These are phyloP conservation scores for Stigmatopora nigra DNA, from an alignment of 2,113 vertebrate genomes.

Conservation along the genomic window DNA sequence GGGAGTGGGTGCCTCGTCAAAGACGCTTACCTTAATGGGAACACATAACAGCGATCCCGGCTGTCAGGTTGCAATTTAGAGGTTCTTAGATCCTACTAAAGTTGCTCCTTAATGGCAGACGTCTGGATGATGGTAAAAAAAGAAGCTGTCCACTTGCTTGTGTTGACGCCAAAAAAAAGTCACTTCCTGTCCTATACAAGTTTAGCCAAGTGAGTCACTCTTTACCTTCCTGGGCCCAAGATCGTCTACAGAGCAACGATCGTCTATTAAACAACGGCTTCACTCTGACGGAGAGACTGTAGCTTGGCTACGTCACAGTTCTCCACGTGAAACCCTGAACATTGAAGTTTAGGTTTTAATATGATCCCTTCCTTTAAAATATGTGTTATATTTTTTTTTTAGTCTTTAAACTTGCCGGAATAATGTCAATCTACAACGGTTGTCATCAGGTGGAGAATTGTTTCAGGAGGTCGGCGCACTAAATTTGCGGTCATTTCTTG, in stretches of 20 bases:
- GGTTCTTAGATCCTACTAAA: background rate
- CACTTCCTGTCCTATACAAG: slow-evolving; percentile 37
- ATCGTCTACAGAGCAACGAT: background rate
- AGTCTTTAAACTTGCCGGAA: background rate
- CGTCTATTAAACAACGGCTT: background rate
- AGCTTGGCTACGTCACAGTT: background rate
- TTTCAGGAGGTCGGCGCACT: background rate
- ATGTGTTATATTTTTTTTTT: background rate
- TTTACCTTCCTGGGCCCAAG: slow-evolving; percentile 26
- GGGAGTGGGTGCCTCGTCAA: slow-evolving; percentile 11
- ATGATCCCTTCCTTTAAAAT: background rate
- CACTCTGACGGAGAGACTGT: background rate
- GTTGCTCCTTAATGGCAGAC: background rate
- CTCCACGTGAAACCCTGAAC: background rate
- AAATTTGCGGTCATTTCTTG: background rate
- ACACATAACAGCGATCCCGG: background rate
- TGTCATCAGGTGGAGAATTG: background rate
- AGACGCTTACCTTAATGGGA: slow-evolving; percentile 16
- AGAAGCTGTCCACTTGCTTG: background rate
- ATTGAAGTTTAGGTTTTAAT: background rate
- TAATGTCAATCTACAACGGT: background rate
- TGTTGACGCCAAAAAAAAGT: slow-evolving; percentile 1
- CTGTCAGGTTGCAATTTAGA: background rate
- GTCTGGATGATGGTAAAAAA: background rate
- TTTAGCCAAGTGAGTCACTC: slow-evolving; percentile 22